Evolutionary conservation across 2,797 vertebrate species (phyloP), one percentile per base, ranked within the genome.

Genomic region (Oreonectes daqikongensis): DNA sequence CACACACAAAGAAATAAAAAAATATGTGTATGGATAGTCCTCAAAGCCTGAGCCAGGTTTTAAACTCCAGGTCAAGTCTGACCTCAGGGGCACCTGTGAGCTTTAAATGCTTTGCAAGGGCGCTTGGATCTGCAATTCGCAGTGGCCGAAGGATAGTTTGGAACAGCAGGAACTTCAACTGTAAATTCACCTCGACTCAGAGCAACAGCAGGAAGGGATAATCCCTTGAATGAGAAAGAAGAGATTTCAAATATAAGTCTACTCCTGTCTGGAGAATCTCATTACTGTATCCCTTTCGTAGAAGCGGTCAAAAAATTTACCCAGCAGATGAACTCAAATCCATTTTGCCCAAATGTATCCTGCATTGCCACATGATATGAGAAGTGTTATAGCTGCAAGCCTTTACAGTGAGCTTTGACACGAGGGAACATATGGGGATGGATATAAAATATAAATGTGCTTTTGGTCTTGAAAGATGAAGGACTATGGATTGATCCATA

Each of bases 161-260:
- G 46, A 64, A 53, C 60, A 73, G 60, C 60, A 2, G 18, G 60
- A 53, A 40, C 71, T 46, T 68, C 28, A 18, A 40, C 73, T n/a
- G 40, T 59, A 24, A 68, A 68, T 68, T 75, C 73, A 67, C 38
- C 64, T 68, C 3, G 52, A 75, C 52, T 75, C 73, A 11, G 50
- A 24, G 52, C 52, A 68, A 59, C 64, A 46, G 73, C 63, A 17
- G 72, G 72, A 46, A 12, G n/a, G 52, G 28, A 68, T 68, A 46
- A 68, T 57, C 50, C 64, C 26, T 59, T 59, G 38, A 57, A 67
- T 46, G 40, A 68, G 30, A 59, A 59, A 59, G 52, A 46, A 63
- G 38, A 59, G 64, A 67, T 75, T 75, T 75, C 26, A 59, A 46
- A 46, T 67, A 67, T 46, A 75, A 55, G 48, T 57, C 52, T 57